Percentiles rank a stretch among this genome's conserved stretches.
phyloP scores from a whole-genome alignment of 2,888 invertebrate genomes.

The Polylopha cassiicola region DNA sequence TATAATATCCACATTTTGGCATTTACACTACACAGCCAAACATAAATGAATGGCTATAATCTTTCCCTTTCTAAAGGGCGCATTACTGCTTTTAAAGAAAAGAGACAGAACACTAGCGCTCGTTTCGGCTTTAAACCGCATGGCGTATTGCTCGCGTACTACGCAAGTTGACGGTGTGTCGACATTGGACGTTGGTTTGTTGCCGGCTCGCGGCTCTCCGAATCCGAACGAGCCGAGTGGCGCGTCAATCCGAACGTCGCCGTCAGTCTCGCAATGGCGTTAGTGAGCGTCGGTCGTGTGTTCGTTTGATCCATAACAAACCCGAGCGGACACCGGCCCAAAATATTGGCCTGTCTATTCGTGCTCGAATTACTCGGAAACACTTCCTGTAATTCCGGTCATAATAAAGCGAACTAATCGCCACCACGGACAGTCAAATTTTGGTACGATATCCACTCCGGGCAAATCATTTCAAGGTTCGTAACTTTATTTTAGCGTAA shows the following conservation, averaged over 20 bases:
- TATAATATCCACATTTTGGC: constrained; percentile 22
- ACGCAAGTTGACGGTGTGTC: constrained; percentile 76
- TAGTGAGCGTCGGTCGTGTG: constrained; percentile 66
- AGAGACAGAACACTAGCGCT: constrained; percentile 42
- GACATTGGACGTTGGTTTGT: constrained; percentile 77
- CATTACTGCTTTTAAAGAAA: constrained; percentile 34
- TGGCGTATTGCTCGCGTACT: constrained; percentile 70
- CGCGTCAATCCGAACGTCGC: constrained; percentile 24
- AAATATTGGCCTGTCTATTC: constrained; percentile 76
- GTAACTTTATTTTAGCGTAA: constrained; percentile 68
- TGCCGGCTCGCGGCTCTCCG: constrained; percentile 70
- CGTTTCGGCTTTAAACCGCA: constrained; percentile 44
- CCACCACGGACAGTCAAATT: constrained; percentile 74
- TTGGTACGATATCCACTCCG: constrained; percentile 78
- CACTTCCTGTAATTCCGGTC: constrained; percentile 65
- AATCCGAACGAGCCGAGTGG: constrained; percentile 45
- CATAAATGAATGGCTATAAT: constrained; percentile 69
- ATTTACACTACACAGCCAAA: constrained; percentile 57
- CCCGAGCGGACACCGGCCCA: constrained; percentile 79
- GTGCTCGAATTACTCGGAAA: constrained; percentile 69
- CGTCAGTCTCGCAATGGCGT: constrained; percentile 76
- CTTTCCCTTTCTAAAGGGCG: constrained; percentile 41
- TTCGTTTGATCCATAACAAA: constrained; percentile 67
- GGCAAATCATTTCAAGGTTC: constrained; percentile 76
- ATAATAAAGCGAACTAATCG: constrained; percentile 54